Conservation (phyloP, 2,797 vertebrate genomes). For the Galago senegalensis region DNA sequence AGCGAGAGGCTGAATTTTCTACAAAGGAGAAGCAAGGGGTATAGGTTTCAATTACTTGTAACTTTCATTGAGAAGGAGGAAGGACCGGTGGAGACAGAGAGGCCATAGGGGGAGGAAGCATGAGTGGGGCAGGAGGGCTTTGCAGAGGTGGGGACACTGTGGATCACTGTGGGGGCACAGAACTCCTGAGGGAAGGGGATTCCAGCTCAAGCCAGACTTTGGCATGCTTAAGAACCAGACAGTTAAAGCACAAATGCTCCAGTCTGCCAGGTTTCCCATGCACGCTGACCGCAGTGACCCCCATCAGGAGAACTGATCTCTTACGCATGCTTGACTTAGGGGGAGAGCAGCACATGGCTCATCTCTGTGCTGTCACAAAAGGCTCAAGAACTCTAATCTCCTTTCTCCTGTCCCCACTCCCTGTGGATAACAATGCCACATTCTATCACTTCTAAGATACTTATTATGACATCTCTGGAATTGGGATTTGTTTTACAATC, state of each 20-base stretch:
- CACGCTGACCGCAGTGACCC: too few relatives aligned
- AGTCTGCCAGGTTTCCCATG: background rate
- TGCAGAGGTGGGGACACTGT: background rate
- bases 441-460: background rate
- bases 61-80: background rate
- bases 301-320: background rate
- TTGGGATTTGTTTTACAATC: background rate
- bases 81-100: background rate
- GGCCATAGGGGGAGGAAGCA: too few relatives aligned
- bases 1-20: background rate
- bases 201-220: background rate
- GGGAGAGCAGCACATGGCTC: background rate
- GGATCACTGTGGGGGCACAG: background rate
- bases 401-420: background rate
- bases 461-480: background rate
- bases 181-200: background rate
- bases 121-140: background rate
- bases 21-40: background rate
- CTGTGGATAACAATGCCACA: background rate
- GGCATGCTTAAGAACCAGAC: background rate
- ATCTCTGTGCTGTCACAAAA: background rate
- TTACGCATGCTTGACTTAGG: accelerated
- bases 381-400: background rate
- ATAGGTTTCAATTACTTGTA: background rate
- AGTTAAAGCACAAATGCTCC: background rate